Evolutionary conservation across 2,888 invertebrate species (phyloP), one percentile per base, ranked within the genome.

Genomic region (Apodemia hepburni): DNA sequence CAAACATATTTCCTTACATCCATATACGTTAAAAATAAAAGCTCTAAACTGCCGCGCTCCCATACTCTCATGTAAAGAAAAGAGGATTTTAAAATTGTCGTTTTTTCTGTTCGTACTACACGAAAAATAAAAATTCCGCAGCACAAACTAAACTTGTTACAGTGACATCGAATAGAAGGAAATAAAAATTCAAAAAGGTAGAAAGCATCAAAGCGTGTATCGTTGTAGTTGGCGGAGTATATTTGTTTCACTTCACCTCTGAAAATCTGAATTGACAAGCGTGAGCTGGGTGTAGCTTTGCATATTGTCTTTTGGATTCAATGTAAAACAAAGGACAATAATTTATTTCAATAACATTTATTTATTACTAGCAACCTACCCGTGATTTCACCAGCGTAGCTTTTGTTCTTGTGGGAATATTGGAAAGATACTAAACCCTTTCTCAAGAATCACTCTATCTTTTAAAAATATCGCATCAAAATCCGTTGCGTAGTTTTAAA

Each of bases 151-250:
- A 57, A 57, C 57, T 57, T 57, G 57, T 57, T 29, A 57, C 57
- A 29, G 57, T 57, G 57, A 57, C 57, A n/a, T 29, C 57, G 29
- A 27, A 57, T 57, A 57, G 57, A 57, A 57, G 15, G 57, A 57
- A 57, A 57, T 57, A 57, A 57, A 57, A 57, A 57, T 57, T 57
- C 57, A 58, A 61, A 61, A 61, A 45, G 45, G 18, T 45, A 47
- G 27, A 60, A 59, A 60, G 42, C 59, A 42, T 59, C 59, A 59
- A 59, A 45, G 38, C 18, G 42, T 42, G 22, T 59, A 59, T 59
- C 59, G 59, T 45, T 59, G 59, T 58, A 33, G 58, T 58, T 27
- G 47, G 22, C 18, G 18, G 18, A 17, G 22, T 59, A 42, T 42
- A 59, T 59, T 59, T 42, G 59, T 59, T 59, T 59, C 8, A 59